Base-by-base conservation (phyloP, 2,888 invertebrate species). In the Odontomyia ornata region DNA sequence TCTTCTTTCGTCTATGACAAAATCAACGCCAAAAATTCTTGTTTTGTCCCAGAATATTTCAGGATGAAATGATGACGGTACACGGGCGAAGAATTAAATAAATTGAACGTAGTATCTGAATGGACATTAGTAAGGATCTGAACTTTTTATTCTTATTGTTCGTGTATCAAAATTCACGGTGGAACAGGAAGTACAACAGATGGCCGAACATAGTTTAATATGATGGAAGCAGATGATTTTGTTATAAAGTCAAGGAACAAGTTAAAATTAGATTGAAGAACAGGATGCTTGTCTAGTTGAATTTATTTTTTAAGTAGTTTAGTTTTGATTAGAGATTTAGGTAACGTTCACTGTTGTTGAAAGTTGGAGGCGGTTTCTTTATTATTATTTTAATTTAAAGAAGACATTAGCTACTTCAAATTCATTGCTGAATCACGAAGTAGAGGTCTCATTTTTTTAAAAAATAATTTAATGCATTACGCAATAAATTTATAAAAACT, bases 171-270 rank as follows among this genome's bases (percentile, higher is more conserved):
- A 60, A 30, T 27, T 64, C 27, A n/a, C n/a, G n/a, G n/a, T 64
- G 64, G 7, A 64, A 28, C 23, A 64, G 67, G 67, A 67, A 43
- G 30, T 18, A 46, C 67, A 67, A 36, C 67, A 67, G 67, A 67
- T 67, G 67, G 67, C 43, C 67, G 11, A 46, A 67, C 67, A 67
- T 46, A 23, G 46, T 67, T 67, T 67, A 67, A 67, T 67, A 67
- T 67, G 46, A 43, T 46, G 25, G 21, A 23, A 46, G 46, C 64
- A 64, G 64, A 64, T 64, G 46, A 67, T 46, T 67, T 43, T 43
- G 43, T 23, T 46, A n/a, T 3, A 46, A 46, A 67, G 46, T 25
- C 5, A 0, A 23, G 25, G 15, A 64, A 30, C 64, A 64, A 30
- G 28, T 30, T 27, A 30, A 64, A 64, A 64, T 64, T 64, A 64